Conservation (phyloP, 1,140 invertebrate genomes). For the Euura saliciscinereae region DNA sequence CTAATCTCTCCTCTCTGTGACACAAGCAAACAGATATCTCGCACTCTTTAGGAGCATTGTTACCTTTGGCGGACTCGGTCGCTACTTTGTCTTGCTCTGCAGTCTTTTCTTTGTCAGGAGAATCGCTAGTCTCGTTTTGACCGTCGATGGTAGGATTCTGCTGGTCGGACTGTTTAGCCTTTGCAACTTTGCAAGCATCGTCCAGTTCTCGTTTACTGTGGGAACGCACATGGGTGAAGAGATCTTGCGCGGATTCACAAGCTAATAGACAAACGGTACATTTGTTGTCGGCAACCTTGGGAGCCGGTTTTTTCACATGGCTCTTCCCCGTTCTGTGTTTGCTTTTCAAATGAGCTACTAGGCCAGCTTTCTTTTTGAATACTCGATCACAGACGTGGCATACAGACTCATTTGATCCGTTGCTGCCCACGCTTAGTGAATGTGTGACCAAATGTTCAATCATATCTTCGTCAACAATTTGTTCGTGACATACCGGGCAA, state of each 20-base stretch:
- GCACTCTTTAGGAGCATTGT: background rate
- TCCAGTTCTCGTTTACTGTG: slow-evolving; percentile 48
- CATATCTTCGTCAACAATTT: background rate
- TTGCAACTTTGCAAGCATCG: slow-evolving; percentile 28
- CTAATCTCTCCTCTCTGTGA: slow-evolving; percentile 34
- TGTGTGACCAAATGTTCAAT: background rate
- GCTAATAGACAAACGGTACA: slow-evolving; percentile 42
- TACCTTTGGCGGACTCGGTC: background rate
- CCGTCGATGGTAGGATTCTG: background rate
- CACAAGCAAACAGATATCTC: slow-evolving; percentile 42
- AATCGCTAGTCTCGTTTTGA: background rate
- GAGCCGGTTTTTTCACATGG: background rate
- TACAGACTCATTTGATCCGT: background rate
- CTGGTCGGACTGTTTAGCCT: background rate
- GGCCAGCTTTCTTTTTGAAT: background rate
- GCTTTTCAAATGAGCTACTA: background rate
- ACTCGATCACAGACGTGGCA: background rate
- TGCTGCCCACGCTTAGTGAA: background rate
- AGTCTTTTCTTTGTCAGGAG: background rate
- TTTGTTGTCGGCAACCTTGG: background rate
- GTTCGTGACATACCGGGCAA: background rate
- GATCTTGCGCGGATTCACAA: slow-evolving; percentile 32
- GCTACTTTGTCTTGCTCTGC: background rate
- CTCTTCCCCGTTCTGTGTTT: background rate
- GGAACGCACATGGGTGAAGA: slow-evolving; percentile 46